Conservation (phyloP, 2,888 invertebrate genomes). For the Empis livida region DNA sequence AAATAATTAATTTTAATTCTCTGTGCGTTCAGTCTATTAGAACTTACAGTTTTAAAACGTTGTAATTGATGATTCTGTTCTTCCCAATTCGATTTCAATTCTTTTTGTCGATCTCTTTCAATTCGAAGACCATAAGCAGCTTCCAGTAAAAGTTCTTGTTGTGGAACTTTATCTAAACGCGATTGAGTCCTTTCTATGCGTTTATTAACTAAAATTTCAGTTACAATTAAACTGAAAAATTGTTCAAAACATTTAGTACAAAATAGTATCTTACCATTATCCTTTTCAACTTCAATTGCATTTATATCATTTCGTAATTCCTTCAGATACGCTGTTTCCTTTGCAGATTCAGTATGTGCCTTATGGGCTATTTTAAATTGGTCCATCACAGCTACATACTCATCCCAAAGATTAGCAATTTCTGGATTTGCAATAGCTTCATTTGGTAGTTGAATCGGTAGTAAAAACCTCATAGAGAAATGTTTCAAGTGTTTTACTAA, state of each 20-base stretch:
- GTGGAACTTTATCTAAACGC: constrained; percentile 15
- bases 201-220: constrained; percentile 14
- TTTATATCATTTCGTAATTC: constrained; percentile 75
- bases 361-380: constrained; percentile 71
- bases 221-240: no score
- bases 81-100: constrained; percentile 14
- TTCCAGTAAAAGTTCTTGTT: constrained; percentile 16
- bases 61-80: constrained; percentile 14
- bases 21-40: background rate
- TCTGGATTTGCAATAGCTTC: constrained; percentile 64
- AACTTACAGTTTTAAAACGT: constrained; percentile 9
- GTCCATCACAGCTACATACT: constrained; percentile 62
- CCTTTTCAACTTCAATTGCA: constrained; percentile 76
- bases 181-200: constrained; percentile 15
- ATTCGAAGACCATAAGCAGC: constrained; percentile 14
- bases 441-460: constrained; percentile 54
- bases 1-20: background rate
- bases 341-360: constrained; percentile 48
- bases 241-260: no score
- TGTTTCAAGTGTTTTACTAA: no score
- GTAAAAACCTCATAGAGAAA: constrained; percentile 42
- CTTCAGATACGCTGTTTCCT: constrained; percentile 49
- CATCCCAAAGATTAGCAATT: constrained; percentile 52
- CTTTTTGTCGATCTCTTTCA: constrained; percentile 16
- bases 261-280: constrained; percentile 50